Evolutionary conservation across 1,140 invertebrate genomes (phyloP).

Genomic region (Leptestheria dahalacensis): DNA sequence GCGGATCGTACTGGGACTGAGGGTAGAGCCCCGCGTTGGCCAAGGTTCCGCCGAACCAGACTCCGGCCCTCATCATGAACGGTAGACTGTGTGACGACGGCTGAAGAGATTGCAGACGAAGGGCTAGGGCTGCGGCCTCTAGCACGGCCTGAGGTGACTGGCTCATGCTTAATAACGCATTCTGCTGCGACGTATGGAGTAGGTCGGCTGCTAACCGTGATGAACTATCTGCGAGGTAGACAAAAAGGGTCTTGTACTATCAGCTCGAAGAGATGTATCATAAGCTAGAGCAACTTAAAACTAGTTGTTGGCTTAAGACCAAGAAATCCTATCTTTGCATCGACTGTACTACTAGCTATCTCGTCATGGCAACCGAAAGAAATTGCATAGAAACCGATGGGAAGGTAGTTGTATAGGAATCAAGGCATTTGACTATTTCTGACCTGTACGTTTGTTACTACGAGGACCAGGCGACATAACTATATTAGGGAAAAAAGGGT

Average conservation of each 20-base stretch:
- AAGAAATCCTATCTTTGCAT: too few species aligned
- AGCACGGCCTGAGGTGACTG: constrained; percentile 7
- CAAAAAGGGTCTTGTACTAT: background rate
- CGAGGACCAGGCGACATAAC: too few species aligned
- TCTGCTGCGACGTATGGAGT: background rate
- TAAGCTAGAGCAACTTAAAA: too few species aligned
- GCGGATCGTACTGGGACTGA: constrained; percentile 18
- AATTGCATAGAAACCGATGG: too few species aligned
- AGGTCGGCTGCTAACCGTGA: background rate
- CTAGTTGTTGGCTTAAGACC: too few species aligned
- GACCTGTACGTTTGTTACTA: too few species aligned
- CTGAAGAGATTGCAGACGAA: constrained; percentile 8
- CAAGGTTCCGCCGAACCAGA: constrained; percentile 14
- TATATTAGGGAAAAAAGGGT: too few species aligned
- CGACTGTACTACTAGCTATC: too few species aligned
- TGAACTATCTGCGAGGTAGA: background rate
- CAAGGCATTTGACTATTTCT: too few species aligned
- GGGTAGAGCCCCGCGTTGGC: constrained; percentile 18
- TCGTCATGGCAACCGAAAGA: too few species aligned
- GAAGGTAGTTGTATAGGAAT: too few species aligned
- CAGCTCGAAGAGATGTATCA: too few species aligned
- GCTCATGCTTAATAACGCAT: background rate
- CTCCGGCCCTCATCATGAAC: constrained; percentile 19
- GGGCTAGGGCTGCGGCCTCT: constrained; percentile 12
- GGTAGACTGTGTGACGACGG: constrained; percentile 17